Percentiles rank a stretch among this genome's conserved stretches.
Conservation (phyloP, 1,140 invertebrate species). For the Nasonia giraulti region DNA sequence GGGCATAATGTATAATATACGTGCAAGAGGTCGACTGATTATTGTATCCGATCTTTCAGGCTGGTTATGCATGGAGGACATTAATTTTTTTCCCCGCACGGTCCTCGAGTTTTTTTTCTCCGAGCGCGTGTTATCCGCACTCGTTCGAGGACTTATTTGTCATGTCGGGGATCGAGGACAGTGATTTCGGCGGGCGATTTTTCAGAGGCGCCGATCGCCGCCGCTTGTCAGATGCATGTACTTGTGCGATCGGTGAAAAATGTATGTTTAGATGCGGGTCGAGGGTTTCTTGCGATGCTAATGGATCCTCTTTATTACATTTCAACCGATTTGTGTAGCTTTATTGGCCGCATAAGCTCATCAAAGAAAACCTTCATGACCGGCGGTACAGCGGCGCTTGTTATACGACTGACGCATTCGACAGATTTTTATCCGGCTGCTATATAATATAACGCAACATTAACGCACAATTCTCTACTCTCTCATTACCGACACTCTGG, state of each 20-base stretch:
- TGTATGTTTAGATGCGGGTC: constrained; percentile 10
- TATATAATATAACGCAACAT: neutral
- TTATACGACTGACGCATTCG: constrained; percentile 27
- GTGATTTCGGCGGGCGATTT: constrained; percentile 26
- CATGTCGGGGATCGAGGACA: constrained; percentile 3
- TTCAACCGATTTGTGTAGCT: neutral
- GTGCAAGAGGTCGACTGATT: neutral
- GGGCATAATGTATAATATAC: too few species aligned
- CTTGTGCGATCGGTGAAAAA: constrained; percentile 6
- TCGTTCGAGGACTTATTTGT: constrained; percentile 29
- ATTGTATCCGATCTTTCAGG: neutral
- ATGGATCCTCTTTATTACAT: neutral
- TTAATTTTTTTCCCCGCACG: neutral
- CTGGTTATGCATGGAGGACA: neutral
- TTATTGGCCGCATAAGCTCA: constrained; percentile 7
- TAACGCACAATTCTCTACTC: neutral
- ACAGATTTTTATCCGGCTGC: constrained; percentile 13
- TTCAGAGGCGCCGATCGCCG: constrained; percentile 34
- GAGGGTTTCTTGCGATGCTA: neutral
- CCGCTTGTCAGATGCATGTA: constrained; percentile 48
- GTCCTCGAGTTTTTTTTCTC: neutral
- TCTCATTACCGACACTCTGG: constrained; percentile 17
- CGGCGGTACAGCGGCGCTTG: neutral
- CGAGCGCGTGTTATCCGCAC: neutral
- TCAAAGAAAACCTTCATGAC: constrained; percentile 40